A percentile compares a stretch with the other conserved stretches of the same genome.
Evolutionary conservation across 2,113 vertebrate genomes (phyloP).

Genomic region (Chrysemys picta): DNA sequence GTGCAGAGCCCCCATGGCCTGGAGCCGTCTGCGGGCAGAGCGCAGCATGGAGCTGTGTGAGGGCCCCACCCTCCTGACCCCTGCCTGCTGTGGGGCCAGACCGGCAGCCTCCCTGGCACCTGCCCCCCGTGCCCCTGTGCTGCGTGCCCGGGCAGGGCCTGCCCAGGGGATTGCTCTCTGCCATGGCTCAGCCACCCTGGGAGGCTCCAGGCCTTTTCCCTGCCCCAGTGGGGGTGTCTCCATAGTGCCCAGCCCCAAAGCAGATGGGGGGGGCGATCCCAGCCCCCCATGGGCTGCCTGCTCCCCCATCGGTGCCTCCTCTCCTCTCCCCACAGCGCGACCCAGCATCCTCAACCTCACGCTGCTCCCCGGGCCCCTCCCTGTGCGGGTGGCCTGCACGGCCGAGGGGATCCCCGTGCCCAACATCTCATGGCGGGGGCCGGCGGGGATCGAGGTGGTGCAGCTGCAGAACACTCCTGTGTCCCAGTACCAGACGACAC

Average conservation of each 20-base stretch:
- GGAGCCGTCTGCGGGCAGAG: neutral
- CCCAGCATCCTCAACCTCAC: neutral
- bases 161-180: no score
- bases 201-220: neutral
- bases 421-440: neutral
- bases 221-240: neutral
- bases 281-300: neutral
- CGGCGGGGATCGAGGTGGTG: neutral
- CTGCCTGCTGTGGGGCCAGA: neutral
- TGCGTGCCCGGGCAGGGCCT: neutral
- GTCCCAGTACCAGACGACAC: rapidly evolving
- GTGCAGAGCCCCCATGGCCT: no score
- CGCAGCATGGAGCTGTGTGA: neutral
- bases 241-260: neutral
- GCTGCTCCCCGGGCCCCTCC: neutral
- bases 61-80: no score
- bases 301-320: neutral
- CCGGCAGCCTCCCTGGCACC: neutral
- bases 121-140: no score
- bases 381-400: neutral
- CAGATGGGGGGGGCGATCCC: neutral
- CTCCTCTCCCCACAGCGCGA: neutral
- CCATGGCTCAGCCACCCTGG: no score
- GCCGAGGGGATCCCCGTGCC: neutral
- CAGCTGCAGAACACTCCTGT: rapidly evolving